Conservation (phyloP, 2,797 vertebrate species). For the Notolepis coatsorum region DNA sequence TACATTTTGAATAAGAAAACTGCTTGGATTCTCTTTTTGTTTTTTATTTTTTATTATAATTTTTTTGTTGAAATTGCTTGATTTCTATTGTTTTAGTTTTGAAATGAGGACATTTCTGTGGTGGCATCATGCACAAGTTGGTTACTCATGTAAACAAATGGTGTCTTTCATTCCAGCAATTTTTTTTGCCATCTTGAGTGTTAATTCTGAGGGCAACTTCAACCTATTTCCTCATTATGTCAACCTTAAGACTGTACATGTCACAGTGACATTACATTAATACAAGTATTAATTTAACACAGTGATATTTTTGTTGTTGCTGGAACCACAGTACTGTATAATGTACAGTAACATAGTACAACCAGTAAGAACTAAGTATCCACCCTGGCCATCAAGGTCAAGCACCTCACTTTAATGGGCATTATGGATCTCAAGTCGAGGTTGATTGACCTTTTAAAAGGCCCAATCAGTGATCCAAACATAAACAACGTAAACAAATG, state of each 20-base stretch:
- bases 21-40: slow-evolving; percentile 28
- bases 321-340: too few species aligned
- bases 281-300: too few species aligned
- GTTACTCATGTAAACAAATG: not conserved
- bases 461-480: too few species aligned
- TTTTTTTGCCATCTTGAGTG: not conserved
- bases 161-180: slow-evolving; percentile 12
- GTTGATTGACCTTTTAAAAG: too few species aligned
- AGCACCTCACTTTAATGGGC: not conserved
- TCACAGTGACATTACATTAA: slow-evolving; percentile 1
- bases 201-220: not conserved
- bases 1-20: slow-evolving; percentile 30
- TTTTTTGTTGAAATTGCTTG: too few species aligned
- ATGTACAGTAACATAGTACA: slow-evolving; percentile 14
- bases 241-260: slow-evolving; percentile 2
- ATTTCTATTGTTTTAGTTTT: slow-evolving; percentile 14
- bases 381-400: not conserved
- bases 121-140: not conserved
- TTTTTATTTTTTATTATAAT: slow-evolving; percentile 35
- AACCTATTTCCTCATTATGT: slow-evolving; percentile 9
- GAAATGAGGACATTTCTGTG: slow-evolving; percentile 7
- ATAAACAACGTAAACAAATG: too few species aligned
- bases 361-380: slow-evolving; percentile 12
- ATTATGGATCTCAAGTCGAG: slow-evolving; percentile 13
- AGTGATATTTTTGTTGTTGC: too few species aligned